Percentiles rank a stretch among this genome's conserved stretches.
Conservation (phyloP, 2,888 invertebrate genomes). For the Aphrophora alni region DNA sequence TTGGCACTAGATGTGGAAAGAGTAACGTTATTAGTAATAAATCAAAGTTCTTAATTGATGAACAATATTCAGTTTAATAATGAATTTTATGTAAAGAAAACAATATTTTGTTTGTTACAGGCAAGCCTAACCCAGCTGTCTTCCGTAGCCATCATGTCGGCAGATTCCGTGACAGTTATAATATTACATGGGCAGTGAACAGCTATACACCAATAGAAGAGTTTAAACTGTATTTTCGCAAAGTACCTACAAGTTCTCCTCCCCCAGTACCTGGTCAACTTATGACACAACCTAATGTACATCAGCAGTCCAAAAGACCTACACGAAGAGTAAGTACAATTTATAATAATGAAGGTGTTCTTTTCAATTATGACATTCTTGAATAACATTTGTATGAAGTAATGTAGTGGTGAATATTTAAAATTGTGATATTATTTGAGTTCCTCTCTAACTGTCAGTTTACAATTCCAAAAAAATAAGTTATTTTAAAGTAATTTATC, state of each 20-base stretch:
- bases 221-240: conserved; percentile 69
- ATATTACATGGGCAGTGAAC: conserved; percentile 72
- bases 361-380: too few species aligned
- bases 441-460: too few species aligned
- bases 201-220: conserved; percentile 71
- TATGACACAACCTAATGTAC: conserved; percentile 54
- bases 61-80: too few species aligned
- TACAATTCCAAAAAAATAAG: too few species aligned
- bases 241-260: conserved; percentile 61
- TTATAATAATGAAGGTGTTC: background rate
- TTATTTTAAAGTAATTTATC: too few species aligned
- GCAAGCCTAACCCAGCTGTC: conserved; percentile 69
- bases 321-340: conserved; percentile 55
- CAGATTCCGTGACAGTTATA: conserved; percentile 66
- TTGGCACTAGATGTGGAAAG: too few species aligned
- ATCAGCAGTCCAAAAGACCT: conserved; percentile 55
- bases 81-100: background rate
- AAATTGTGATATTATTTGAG: too few species aligned
- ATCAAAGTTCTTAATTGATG: background rate
- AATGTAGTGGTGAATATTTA: background rate
- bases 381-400: too few species aligned
- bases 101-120: conserved; percentile 54
- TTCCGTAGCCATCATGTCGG: conserved; percentile 69
- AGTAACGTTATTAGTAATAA: too few species aligned
- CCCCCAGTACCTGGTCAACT: conserved; percentile 58